Base-by-base conservation (phyloP, 2,888 invertebrate genomes). In the Megaustenia siamemsis region DNA sequence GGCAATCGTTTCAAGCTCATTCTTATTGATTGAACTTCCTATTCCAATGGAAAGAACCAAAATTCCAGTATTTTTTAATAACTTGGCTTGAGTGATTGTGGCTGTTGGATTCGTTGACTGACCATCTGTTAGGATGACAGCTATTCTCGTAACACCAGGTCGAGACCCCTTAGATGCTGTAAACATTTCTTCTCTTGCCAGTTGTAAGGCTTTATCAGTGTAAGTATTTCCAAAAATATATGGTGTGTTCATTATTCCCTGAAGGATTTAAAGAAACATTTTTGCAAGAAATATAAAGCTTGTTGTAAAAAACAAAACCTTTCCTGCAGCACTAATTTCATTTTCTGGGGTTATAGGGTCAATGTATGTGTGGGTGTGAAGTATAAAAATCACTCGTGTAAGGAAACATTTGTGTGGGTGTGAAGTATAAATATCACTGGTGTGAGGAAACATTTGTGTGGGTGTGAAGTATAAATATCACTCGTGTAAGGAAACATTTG, bases 61-160 rank as follows among this genome's bases (percentile, higher is more conserved):
- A 1, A 49, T 49, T 4, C 73, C 73, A 32, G 73, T 32, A 32
- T 73, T 73, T 49, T 73, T 73, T 18, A 73, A 32, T 73, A 73
- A 73, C 32, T 49, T 45, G 4, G 73, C 73, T n/a, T 73, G 49
- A 32, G 12, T 73, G 4, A 21, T 15, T 15, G 73, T 73, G 0
- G 28, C 73, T 49, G 49, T 32, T 24, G 49, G 49, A 1, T 5
- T 73, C 1, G 73, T 49, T n/a, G 81, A 81, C 49, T 49, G 35
- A 40, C 81, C 81, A 53, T 81, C 81, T 18, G 81, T 81, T 10
- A 81, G 45, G n/a, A 81, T 71, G 28, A 81, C 45, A 38, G 32
- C 81, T 32, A 81, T 69, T 38, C 71, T 69, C 15, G 53, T 35
- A n/a, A 71, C 81, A 10, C 53, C 32, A n/a, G 81, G 71, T 4